Evolutionary conservation across 2,797 vertebrate species (phyloP).

Genomic region (Hylomyscus alleni): DNA sequence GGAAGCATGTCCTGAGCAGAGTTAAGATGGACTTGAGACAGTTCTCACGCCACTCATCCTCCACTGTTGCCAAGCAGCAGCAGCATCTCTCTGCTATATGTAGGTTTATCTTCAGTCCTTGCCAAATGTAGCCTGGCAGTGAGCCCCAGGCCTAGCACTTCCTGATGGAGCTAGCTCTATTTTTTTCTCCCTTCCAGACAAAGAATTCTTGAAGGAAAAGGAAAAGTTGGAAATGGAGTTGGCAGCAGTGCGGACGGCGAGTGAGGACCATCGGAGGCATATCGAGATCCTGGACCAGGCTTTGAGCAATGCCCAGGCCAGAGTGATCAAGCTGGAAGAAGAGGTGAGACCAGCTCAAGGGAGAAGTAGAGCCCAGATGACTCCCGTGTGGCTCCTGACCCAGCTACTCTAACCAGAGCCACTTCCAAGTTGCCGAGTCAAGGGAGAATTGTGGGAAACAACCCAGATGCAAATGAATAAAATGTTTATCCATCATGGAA

Average conservation of each 20-base stretch:
- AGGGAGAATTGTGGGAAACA: not conserved
- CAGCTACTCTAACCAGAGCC: not conserved
- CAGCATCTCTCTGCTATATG: slow-evolving; percentile 38
- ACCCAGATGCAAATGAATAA: slow-evolving; percentile 31
- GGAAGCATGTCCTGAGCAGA: not conserved
- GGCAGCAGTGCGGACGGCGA: slow-evolving; percentile 89
- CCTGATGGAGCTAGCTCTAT: slow-evolving; percentile 75
- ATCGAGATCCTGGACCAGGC: slow-evolving; percentile 94
- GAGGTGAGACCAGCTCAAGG: slow-evolving; percentile 88
- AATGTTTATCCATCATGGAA: not conserved
- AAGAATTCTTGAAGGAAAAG: slow-evolving; percentile 92
- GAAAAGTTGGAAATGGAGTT: slow-evolving; percentile 93
- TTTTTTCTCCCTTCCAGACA: slow-evolving; percentile 87
- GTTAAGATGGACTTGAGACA: slow-evolving; percentile 24
- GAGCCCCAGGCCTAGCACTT: slow-evolving; percentile 59
- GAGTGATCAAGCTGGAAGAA: slow-evolving; percentile 93
- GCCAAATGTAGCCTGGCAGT: slow-evolving; percentile 63
- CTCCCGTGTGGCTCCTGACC: not conserved
- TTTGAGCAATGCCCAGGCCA: slow-evolving; percentile 92
- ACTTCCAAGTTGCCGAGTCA: not conserved
- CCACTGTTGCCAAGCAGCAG: not conserved
- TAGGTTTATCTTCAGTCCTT: slow-evolving; percentile 63
- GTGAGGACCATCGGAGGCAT: slow-evolving; percentile 92
- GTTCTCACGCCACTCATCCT: not conserved
- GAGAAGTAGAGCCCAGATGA: not conserved